These are phyloP conservation scores for Adineta ricciae DNA, from an alignment of 2,888 invertebrate species.

Conservation along the genomic window DNA sequence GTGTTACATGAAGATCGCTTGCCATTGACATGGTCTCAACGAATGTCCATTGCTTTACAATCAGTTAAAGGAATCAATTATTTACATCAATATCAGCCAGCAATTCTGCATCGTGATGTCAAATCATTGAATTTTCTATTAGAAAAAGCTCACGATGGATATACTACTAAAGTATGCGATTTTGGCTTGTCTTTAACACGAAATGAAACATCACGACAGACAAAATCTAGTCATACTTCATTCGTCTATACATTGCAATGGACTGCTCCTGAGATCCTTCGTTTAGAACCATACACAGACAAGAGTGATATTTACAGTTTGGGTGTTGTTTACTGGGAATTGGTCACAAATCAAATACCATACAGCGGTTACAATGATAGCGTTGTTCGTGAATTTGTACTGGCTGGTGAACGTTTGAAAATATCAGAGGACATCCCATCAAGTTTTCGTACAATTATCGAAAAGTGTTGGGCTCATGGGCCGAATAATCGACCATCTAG, in stretches of 20 bases:
- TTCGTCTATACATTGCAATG: not conserved
- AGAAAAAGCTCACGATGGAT: not conserved
- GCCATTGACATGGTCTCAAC: not conserved
- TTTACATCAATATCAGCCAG: constrained; percentile 42
- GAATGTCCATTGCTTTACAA: constrained; percentile 41
- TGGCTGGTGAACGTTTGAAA: too few relatives aligned
- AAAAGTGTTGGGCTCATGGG: too few relatives aligned
- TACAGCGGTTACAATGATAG: too few relatives aligned
- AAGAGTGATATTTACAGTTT: too few relatives aligned
- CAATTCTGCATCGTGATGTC: constrained; percentile 44
- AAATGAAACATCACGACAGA: not conserved
- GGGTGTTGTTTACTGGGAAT: too few relatives aligned
- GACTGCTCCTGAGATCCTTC: not conserved
- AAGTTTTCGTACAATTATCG: too few relatives aligned
- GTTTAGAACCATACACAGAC: not conserved
- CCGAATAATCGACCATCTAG: too few relatives aligned
- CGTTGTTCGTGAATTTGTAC: too few relatives aligned
- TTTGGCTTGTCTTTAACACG: not conserved
- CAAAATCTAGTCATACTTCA: not conserved
- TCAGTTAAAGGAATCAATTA: constrained; percentile 44
- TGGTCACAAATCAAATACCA: too few relatives aligned
- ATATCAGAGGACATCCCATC: too few relatives aligned
- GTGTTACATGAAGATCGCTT: constrained; percentile 37
- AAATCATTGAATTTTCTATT: constrained; percentile 45
- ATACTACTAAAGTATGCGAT: not conserved